These are phyloP conservation scores for Charadrius vociferus DNA, from an alignment of 2,113 vertebrate genomes.

Conservation along the genomic window DNA sequence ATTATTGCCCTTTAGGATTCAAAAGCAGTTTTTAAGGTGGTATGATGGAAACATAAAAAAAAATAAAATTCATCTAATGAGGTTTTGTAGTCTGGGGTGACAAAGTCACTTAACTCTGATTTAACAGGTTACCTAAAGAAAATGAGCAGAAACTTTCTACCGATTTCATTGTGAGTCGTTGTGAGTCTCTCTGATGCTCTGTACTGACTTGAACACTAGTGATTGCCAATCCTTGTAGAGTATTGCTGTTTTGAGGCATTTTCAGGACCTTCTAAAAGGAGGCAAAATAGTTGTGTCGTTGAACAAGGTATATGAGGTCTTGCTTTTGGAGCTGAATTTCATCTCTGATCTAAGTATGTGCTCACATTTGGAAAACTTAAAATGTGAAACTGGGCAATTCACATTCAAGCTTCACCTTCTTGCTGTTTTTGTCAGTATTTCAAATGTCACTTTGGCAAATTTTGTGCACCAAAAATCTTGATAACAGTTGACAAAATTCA, in stretches of 20 bases:
- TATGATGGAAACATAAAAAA: neutral
- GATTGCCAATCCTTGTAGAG: neutral
- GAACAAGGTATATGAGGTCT: neutral
- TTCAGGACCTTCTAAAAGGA: neutral
- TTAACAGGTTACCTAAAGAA: neutral
- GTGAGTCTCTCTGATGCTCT: neutral
- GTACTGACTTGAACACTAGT: neutral
- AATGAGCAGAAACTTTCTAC: neutral
- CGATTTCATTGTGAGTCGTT: no score
- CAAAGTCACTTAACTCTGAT: neutral
- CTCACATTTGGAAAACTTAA: neutral
- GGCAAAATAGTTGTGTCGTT: neutral
- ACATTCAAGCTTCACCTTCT: neutral
- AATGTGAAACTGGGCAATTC: neutral
- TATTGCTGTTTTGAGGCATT: neutral
- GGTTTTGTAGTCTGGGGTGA: neutral
- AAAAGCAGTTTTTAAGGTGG: neutral
- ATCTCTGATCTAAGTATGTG: neutral
- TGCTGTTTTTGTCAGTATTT: neutral
- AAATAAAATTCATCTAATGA: neutral
- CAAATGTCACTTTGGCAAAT: neutral
- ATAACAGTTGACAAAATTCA: neutral
- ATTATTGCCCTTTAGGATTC: neutral
- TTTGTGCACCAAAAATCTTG: neutral
- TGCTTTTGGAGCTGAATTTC: neutral